These are phyloP conservation scores for Nixonia krombeini DNA, from an alignment of 1,140 invertebrate genomes.

Conservation along the genomic window DNA sequence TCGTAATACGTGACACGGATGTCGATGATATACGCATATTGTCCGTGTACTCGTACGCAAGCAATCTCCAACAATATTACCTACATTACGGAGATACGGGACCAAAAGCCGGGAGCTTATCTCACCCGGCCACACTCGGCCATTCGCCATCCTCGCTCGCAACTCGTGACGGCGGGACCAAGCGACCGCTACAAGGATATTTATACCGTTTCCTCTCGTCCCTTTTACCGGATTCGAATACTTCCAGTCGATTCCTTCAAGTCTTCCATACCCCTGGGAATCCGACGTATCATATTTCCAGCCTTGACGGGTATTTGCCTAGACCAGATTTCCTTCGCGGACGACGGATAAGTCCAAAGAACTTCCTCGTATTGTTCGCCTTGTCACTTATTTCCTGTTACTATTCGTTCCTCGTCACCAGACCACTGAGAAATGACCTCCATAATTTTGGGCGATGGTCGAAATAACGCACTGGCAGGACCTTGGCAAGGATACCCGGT, in stretches of 20 bases:
- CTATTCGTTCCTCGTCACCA: too few species aligned
- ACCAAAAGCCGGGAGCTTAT: conserved; percentile 20
- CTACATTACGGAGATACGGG: conserved; percentile 23
- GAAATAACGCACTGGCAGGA: too few species aligned
- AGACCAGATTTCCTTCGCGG: too few species aligned
- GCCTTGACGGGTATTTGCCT: too few species aligned
- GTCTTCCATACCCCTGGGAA: too few species aligned
- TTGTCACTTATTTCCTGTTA: too few species aligned
- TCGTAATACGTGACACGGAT: conserved; percentile 4
- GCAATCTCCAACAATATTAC: conserved; percentile 51
- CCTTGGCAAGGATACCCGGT: too few species aligned
- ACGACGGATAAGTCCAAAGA: too few species aligned
- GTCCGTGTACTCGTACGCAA: conserved; percentile 1
- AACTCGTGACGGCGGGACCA: conserved; percentile 15
- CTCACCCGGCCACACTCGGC: conserved; percentile 13
- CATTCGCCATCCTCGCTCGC: conserved; percentile 8
- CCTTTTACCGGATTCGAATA: conserved; percentile 8
- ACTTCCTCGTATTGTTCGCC: too few species aligned
- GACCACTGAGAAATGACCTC: too few species aligned
- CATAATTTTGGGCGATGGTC: too few species aligned
- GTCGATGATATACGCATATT: conserved; percentile 19
- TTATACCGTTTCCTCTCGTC: conserved; percentile 19
- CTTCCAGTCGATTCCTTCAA: conserved; percentile 7
- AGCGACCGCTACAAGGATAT: conserved; percentile 25
- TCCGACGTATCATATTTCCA: too few species aligned